phyloP scores from a whole-genome alignment of 2,797 vertebrate genomes.

The Gymnopithys bicolor region DNA sequence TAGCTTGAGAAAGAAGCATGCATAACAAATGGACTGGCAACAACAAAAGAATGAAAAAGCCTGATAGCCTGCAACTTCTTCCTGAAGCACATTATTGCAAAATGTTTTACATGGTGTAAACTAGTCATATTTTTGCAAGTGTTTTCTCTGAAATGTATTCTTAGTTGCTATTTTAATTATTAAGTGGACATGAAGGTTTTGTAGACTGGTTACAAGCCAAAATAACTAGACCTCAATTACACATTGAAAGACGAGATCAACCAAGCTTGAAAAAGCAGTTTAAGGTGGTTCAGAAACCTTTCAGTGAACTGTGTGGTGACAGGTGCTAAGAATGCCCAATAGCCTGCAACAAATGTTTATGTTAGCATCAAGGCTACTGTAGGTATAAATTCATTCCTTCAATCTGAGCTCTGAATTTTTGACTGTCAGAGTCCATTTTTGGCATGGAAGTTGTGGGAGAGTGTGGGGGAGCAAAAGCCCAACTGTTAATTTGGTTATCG shows the following conservation, averaged over 20 bases:
- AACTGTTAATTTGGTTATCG: neutral
- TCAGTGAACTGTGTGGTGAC: neutral
- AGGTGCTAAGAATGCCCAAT: neutral
- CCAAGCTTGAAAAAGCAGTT: conserved; percentile 15
- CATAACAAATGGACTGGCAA: neutral
- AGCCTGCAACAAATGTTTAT: neutral
- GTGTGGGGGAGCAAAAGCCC: neutral
- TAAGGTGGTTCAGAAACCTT: neutral
- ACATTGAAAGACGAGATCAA: neutral
- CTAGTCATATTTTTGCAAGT: neutral
- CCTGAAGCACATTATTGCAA: neutral
- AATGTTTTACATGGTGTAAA: neutral
- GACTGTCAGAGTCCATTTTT: neutral
- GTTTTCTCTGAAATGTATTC: neutral
- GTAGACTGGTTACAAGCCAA: neutral
- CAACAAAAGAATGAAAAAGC: neutral
- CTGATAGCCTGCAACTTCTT: neutral
- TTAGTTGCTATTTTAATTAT: neutral
- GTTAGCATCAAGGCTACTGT: neutral
- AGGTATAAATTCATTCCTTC: neutral
- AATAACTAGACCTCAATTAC: neutral
- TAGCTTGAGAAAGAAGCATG: neutral
- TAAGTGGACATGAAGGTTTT: neutral
- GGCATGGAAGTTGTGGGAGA: neutral
- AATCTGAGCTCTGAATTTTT: neutral